A percentile compares a stretch with the other conserved stretches of the same genome.
phyloP scores from a whole-genome alignment of 1,140 invertebrate species.

The Drosophila pallidifrons region DNA sequence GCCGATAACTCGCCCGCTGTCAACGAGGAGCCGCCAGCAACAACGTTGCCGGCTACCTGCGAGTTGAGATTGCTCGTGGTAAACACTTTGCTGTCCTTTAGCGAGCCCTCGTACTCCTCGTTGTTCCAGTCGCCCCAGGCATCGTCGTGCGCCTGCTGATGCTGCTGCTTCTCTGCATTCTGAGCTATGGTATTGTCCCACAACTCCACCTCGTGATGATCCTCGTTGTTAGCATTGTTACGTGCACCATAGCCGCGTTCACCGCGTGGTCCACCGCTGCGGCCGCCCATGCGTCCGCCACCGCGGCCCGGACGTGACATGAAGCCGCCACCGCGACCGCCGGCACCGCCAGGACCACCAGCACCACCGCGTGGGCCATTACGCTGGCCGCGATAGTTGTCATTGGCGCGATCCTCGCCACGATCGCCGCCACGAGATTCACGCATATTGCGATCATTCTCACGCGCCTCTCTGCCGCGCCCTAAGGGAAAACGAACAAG shows the following conservation, averaged over 20 bases:
- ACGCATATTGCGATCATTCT: slow-evolving; percentile 83
- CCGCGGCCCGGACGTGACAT: slow-evolving; percentile 81
- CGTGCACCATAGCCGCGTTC: slow-evolving; percentile 85
- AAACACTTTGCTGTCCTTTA: slow-evolving; percentile 97
- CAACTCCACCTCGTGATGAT: slow-evolving; percentile 85
- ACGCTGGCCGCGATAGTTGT: slow-evolving; percentile 84
- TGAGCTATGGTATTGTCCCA: slow-evolving; percentile 85
- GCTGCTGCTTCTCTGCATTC: slow-evolving; percentile 81
- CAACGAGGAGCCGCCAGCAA: slow-evolving; percentile 37
- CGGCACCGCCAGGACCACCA: slow-evolving; percentile 84
- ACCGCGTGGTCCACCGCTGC: slow-evolving; percentile 82
- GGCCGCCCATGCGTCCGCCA: slow-evolving; percentile 84
- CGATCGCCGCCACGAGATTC: slow-evolving; percentile 86
- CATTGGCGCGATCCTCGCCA: slow-evolving; percentile 85
- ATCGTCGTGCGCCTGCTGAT: slow-evolving; percentile 78
- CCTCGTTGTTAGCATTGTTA: slow-evolving; percentile 77
- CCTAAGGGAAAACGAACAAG: slow-evolving; percentile 40
- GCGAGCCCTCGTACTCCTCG: slow-evolving; percentile 96
- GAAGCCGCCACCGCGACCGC: slow-evolving; percentile 86
- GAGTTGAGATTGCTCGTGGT: slow-evolving; percentile 88
- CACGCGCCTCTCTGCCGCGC: slow-evolving; percentile 83
- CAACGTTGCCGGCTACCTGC: slow-evolving; percentile 72
- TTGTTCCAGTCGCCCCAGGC: slow-evolving; percentile 93
- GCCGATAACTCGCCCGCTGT: slow-evolving; percentile 64
- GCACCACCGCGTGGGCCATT: slow-evolving; percentile 67